A percentile compares a stretch with the other conserved stretches of the same genome.
Evolutionary conservation across 2,797 vertebrate species (phyloP).

Genomic region (Phalloptychus januarius): DNA sequence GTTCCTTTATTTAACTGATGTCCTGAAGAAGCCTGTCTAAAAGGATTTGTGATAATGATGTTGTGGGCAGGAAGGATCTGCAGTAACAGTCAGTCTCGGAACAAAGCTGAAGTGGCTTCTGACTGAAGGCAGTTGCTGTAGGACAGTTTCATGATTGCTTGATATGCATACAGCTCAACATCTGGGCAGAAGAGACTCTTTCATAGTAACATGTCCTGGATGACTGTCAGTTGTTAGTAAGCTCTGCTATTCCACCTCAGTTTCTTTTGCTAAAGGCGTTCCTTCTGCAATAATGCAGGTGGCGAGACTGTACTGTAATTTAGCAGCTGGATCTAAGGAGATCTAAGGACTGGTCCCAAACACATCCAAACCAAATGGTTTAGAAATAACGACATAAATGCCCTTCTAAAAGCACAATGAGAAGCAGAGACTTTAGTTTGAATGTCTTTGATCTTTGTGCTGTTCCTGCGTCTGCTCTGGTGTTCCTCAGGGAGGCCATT

Average conservation of each 20-base stretch:
- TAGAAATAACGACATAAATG: not conserved
- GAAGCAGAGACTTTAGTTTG: not conserved
- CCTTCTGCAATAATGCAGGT: not conserved
- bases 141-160: not conserved
- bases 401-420: not conserved
- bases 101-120: not conserved
- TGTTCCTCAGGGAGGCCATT: conserved; percentile 88
- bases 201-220: not conserved
- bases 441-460: not conserved
- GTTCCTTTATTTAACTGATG: not conserved
- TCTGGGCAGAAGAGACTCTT: not conserved
- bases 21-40: not conserved
- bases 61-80: not conserved
- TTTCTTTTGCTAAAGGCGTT: not conserved
- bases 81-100: not conserved
- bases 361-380: not conserved
- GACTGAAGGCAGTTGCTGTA: not conserved
- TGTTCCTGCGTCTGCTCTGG: not conserved
- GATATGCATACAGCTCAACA: not conserved
- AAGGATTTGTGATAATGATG: not conserved
- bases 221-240: not conserved
- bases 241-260: not conserved
- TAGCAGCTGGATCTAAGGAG: not conserved
- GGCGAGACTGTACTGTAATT: not conserved
- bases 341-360: not conserved